phyloP scores from a whole-genome alignment of 2,888 invertebrate species.

The Amblyjoppa fuscipennis region DNA sequence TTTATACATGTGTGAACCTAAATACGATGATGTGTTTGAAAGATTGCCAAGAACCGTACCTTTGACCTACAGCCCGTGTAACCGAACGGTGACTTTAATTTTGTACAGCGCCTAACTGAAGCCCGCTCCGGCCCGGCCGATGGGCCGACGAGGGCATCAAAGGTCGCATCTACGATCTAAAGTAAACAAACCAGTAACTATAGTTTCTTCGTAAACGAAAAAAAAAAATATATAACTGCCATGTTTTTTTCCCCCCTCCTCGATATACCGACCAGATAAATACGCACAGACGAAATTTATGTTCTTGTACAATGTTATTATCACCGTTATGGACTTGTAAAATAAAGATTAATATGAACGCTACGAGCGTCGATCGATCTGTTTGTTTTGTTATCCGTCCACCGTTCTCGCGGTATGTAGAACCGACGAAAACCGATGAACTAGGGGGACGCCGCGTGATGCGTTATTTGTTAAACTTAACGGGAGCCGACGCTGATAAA shows the following conservation, averaged over 20 bases:
- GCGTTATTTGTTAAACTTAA: slow-evolving; percentile 42
- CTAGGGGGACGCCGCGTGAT: background rate
- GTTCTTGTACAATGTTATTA: slow-evolving; percentile 44
- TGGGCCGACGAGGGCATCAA: slow-evolving; percentile 14
- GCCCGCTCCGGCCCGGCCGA: slow-evolving; percentile 17
- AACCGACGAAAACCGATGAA: slow-evolving; percentile 43
- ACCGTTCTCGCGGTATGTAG: background rate
- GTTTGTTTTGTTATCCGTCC: slow-evolving; percentile 1
- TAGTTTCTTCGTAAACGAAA: slow-evolving; percentile 50
- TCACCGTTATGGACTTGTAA: slow-evolving; percentile 43
- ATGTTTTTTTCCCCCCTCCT: slow-evolving; percentile 11
- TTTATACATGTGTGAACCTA: slow-evolving; percentile 48
- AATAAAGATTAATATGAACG: slow-evolving; percentile 56
- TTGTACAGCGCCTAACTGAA: slow-evolving; percentile 47
- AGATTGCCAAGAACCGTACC: slow-evolving; percentile 34
- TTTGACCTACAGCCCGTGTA: slow-evolving; percentile 7
- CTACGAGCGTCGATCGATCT: slow-evolving; percentile 4
- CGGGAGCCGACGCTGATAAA: slow-evolving; percentile 48
- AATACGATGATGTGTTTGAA: slow-evolving; percentile 31
- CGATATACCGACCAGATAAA: slow-evolving; percentile 8
- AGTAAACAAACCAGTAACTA: slow-evolving; percentile 45
- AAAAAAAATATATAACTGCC: slow-evolving; percentile 26
- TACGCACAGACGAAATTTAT: slow-evolving; percentile 24
- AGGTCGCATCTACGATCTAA: slow-evolving; percentile 27
- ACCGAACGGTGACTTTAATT: slow-evolving; percentile 15